Conservation (phyloP, 2,113 vertebrate species). For the Anser brachyrhynchus region DNA sequence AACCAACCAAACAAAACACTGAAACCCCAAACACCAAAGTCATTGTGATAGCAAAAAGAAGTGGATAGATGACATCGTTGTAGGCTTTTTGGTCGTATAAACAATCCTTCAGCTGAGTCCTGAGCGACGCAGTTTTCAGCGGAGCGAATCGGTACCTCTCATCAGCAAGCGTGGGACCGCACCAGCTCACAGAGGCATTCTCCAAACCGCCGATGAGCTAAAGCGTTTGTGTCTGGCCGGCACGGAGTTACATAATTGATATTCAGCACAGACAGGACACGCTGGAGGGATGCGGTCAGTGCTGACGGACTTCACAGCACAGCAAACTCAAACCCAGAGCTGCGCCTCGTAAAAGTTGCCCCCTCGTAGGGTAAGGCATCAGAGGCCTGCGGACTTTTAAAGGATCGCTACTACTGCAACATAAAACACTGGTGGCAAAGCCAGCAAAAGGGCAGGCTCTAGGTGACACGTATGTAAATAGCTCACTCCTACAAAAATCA, state of each 20-base stretch:
- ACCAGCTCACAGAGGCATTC: not conserved
- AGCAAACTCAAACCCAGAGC: not conserved
- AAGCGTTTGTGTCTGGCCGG: accelerated
- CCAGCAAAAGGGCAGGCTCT: not conserved
- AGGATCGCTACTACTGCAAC: not conserved
- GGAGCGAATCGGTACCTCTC: accelerated
- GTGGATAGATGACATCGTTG: accelerated
- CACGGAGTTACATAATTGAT: not conserved
- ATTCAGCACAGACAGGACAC: not conserved
- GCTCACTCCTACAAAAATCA: not conserved
- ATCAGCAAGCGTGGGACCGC: not conserved
- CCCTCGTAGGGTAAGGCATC: accelerated
- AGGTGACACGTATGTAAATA: not conserved
- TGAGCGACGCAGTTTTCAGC: not conserved
- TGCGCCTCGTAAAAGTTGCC: not conserved
- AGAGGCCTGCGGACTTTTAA: not conserved
- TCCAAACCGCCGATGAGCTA: not conserved
- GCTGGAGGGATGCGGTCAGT: not conserved
- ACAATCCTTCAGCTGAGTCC: not conserved
- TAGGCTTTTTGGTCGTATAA: not conserved
- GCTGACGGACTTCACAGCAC: not conserved
- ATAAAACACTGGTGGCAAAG: not conserved
- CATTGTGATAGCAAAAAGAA: not conserved
- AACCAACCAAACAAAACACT: not conserved
- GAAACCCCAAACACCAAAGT: not conserved